These are phyloP conservation scores for Drosophila vallismaia DNA, from an alignment of 2,888 invertebrate genomes.

Conservation along the genomic window DNA sequence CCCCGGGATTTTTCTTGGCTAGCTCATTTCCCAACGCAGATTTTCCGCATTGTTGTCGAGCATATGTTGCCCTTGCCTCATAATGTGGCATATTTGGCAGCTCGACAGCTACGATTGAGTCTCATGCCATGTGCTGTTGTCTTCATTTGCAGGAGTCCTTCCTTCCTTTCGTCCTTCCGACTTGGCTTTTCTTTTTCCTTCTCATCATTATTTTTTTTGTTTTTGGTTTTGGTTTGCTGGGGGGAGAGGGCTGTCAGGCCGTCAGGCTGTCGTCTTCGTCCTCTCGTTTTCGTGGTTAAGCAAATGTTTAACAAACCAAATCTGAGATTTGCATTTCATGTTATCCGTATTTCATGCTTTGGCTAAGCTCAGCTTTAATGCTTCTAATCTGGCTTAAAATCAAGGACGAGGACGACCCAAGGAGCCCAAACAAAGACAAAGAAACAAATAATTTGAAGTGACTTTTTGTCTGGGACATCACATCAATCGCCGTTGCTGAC, in stretches of 20 bases:
- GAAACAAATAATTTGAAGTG: constrained; percentile 40
- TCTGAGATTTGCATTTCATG: constrained; percentile 79
- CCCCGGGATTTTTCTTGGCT: constrained; percentile 24
- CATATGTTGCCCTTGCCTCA: constrained; percentile 77
- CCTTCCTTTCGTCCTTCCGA: constrained; percentile 31
- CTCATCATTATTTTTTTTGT: constrained; percentile 19
- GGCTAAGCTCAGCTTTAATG: constrained; percentile 72
- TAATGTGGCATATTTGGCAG: constrained; percentile 70
- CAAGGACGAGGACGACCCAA: constrained; percentile 53
- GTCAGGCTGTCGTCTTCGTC: constrained; percentile 5
- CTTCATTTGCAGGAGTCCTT: constrained; percentile 49
- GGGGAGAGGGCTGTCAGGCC: constrained; percentile 19
- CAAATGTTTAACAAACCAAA: constrained; percentile 81
- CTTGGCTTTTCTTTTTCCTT: constrained; percentile 19
- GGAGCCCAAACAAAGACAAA: constrained; percentile 11
- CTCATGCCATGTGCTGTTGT: constrained; percentile 47
- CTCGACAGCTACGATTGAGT: constrained; percentile 32
- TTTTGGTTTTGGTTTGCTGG: background rate
- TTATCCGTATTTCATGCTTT: constrained; percentile 52
- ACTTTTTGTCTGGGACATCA: constrained; percentile 22
- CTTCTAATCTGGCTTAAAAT: constrained; percentile 74
- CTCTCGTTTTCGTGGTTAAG: constrained; percentile 75
- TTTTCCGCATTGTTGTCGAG: constrained; percentile 51
- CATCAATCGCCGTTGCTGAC: constrained; percentile 29
- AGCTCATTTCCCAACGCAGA: constrained; percentile 53